Base-by-base conservation (phyloP, 1,140 invertebrate genomes). In the Camponotus vicinus region DNA sequence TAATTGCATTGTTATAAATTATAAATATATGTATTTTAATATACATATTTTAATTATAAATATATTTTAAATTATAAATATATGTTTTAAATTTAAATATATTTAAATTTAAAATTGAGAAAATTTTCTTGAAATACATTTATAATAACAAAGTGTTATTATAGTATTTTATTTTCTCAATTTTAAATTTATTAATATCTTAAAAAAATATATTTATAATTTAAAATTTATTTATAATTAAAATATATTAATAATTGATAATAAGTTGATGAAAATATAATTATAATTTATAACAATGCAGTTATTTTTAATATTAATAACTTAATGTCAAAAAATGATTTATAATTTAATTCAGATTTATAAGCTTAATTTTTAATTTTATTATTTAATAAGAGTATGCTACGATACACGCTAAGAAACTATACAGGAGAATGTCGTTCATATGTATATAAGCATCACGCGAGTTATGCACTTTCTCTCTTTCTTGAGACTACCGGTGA, bases 401-500 rank as follows among this genome's bases (percentile, higher is more conserved):
- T 27, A 27, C 27, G 3, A 55, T 34, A 45, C 7, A 61, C 37
- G 9, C n/a, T 52, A 61, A 49, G 7, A 61, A 1, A 73, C 15
- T 45, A 6, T 40, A 49, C 9, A 6, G 37, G 21, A 27, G 40
- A n/a, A 34, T 32, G 59, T 57, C 52, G 11, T 73, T 76, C 18
- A 57, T 73, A 66, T 37, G 15, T 42, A 27, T 69, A 57, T 40
- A 79, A 49, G 40, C 71, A 37, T 75, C 55, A 57, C 55, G 13
- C 67, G 73, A 87, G 59, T 80, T 64, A 88, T 79, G 76, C 76
- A 79, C 84, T 86, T 88, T 89, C 87, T 86, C 88, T 86, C 86
- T 79, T 82, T 79, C 37, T 86, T 45, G 70, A 64, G 70, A 59
- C 69, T 73, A 70, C 80, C 67, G 71, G 32, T 67, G 57, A 73